Evolutionary conservation across 2,113 vertebrate species (phyloP).

Genomic region (Passer domesticus): DNA sequence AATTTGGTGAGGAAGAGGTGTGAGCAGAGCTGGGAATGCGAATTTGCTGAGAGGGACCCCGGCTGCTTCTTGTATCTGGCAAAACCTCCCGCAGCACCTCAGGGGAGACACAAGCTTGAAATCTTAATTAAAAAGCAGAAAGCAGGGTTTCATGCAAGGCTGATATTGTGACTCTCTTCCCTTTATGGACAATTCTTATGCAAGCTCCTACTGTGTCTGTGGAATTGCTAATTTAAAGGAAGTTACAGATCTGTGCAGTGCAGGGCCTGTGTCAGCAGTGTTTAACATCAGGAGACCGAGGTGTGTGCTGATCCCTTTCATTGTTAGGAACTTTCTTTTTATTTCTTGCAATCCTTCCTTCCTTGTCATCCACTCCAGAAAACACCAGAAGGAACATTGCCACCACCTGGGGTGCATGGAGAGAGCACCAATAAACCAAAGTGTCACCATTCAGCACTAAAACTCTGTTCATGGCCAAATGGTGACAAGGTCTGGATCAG

Average conservation of each 20-base stretch:
- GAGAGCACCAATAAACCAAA: background rate
- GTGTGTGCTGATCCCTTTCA: background rate
- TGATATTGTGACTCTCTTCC: slow-evolving; percentile 53
- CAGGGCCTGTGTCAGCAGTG: slow-evolving; percentile 55
- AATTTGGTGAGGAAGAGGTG: background rate
- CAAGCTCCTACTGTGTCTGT: slow-evolving; percentile 61
- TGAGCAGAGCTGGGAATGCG: background rate
- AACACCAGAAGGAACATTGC: background rate
- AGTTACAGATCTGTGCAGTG: slow-evolving; percentile 16
- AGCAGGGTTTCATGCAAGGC: slow-evolving; percentile 55
- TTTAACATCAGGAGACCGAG: slow-evolving; percentile 35
- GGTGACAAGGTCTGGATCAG: background rate
- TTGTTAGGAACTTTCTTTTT: background rate
- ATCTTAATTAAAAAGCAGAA: slow-evolving; percentile 74
- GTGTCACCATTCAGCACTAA: background rate
- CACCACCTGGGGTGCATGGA: background rate
- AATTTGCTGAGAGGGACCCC: slow-evolving; percentile 39
- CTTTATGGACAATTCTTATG: slow-evolving; percentile 65
- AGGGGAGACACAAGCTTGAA: slow-evolving; percentile 52
- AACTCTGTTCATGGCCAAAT: background rate
- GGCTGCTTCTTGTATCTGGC: background rate
- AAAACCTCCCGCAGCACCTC: background rate
- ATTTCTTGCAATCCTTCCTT: background rate
- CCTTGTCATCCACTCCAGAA: background rate
- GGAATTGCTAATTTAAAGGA: slow-evolving; percentile 67